phyloP scores from a whole-genome alignment of 1,140 invertebrate genomes.

The Dendrolimus punctatus region DNA sequence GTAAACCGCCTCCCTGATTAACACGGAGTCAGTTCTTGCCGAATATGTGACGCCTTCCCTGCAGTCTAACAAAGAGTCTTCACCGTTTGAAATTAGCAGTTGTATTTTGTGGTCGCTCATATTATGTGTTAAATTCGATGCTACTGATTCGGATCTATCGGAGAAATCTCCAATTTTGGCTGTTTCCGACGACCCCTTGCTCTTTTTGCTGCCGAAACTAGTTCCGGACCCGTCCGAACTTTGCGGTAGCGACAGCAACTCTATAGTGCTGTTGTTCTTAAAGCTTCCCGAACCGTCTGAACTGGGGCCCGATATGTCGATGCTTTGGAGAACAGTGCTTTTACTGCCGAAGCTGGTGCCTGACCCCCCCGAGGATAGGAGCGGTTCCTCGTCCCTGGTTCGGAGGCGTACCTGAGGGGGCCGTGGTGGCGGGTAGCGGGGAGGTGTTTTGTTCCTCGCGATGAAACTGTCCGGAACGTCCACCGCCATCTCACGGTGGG shows the following conservation, averaged over 20 bases:
- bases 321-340: conserved; percentile 48
- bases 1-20: conserved; percentile 62
- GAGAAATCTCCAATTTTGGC: conserved; percentile 60
- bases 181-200: conserved; percentile 68
- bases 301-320: conserved; percentile 46
- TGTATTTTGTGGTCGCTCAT: conserved; percentile 64
- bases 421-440: conserved; percentile 88
- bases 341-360: conserved; percentile 63
- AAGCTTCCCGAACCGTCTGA: conserved; percentile 55
- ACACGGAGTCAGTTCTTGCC: conserved; percentile 59
- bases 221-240: conserved; percentile 68
- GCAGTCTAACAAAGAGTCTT: conserved; percentile 65
- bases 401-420: conserved; percentile 72
- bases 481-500: conserved; percentile 97
- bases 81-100: conserved; percentile 62
- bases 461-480: conserved; percentile 98
- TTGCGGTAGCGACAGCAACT: conserved; percentile 53
- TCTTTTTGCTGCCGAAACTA: conserved; percentile 71
- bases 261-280: conserved; percentile 65
- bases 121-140: conserved; percentile 43
- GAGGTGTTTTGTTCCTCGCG: conserved; percentile 91
- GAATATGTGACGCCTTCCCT: conserved; percentile 61
- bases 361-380: conserved; percentile 54
- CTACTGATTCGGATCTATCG: conserved; percentile 46
- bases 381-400: conserved; percentile 54